A percentile compares a stretch with the other conserved stretches of the same genome.
Evolutionary conservation across 2,113 vertebrate genomes (phyloP).

Genomic region (Lepidiolamprologus cunningtoni): DNA sequence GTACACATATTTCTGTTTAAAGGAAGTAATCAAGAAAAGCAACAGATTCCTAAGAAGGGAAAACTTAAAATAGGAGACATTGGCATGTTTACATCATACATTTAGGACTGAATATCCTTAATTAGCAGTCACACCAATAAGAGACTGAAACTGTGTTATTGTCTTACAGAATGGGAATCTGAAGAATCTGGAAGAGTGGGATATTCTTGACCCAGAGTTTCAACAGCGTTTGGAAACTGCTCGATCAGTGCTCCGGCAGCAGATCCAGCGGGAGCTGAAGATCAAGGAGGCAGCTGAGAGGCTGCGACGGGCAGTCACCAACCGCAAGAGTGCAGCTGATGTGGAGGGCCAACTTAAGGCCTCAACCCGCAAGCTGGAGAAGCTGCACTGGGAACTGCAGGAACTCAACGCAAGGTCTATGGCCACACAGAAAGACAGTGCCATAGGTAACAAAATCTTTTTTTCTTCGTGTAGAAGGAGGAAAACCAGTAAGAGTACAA

Average conservation of each 20-base stretch:
- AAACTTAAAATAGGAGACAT: background rate
- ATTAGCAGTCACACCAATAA: background rate
- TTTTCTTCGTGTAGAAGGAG: background rate
- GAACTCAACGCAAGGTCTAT: slow-evolving; percentile 72
- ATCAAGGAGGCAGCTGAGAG: slow-evolving; percentile 75
- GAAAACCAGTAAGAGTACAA: background rate
- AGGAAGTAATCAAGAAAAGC: background rate
- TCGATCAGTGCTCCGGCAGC: slow-evolving; percentile 58
- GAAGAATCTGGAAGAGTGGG: slow-evolving; percentile 48
- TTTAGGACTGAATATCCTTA: background rate
- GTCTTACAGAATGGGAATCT: slow-evolving; percentile 38
- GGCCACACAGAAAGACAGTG: slow-evolving; percentile 53
- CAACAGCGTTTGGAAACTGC: slow-evolving; percentile 71
- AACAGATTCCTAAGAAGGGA: background rate
- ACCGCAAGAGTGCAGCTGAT: slow-evolving; percentile 62
- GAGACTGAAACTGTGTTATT: background rate
- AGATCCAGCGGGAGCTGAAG: slow-evolving; percentile 76
- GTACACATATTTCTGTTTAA: background rate
- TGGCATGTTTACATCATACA: background rate
- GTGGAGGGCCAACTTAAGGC: slow-evolving; percentile 69
- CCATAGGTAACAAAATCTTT: slow-evolving; percentile 33
- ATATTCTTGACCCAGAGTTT: slow-evolving; percentile 71
- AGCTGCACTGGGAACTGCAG: slow-evolving; percentile 69
- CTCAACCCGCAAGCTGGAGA: slow-evolving; percentile 67
- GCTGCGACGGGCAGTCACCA: slow-evolving; percentile 64